These are phyloP conservation scores for Myripristis jacobus DNA, from an alignment of 2,797 vertebrate species.

Conservation along the genomic window DNA sequence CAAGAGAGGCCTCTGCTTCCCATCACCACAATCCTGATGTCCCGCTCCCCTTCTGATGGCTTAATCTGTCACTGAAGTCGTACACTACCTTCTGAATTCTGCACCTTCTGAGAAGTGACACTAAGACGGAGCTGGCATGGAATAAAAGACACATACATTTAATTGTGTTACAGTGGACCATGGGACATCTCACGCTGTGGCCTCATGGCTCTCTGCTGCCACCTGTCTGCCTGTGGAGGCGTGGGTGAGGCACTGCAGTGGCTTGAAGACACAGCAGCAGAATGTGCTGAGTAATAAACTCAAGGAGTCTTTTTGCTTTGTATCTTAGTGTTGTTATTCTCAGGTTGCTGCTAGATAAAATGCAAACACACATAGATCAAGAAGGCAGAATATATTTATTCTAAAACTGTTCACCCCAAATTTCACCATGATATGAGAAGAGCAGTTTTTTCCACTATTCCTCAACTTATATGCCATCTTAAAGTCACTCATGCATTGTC, in stretches of 20 bases:
- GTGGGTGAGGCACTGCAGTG: constrained; percentile 7
- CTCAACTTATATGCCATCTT: constrained; percentile 10
- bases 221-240: constrained; percentile 88
- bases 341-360: neutral
- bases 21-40: constrained; percentile 3
- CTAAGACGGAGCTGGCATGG: constrained; percentile 61
- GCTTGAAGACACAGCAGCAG: constrained; percentile 14
- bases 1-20: neutral
- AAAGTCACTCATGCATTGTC: constrained; percentile 12
- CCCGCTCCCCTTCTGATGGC: neutral
- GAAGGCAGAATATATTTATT: neutral
- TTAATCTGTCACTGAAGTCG: constrained; percentile 18
- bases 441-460: constrained; percentile 10
- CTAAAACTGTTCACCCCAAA: constrained; percentile 14
- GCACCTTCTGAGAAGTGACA: constrained; percentile 60
- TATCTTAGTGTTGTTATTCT: neutral
- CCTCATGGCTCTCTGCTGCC: constrained; percentile 92
- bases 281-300: constrained; percentile 76
- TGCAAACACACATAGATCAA: neutral
- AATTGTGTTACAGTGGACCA: constrained; percentile 66
- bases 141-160: constrained; percentile 72
- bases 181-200: constrained; percentile 36
- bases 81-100: constrained; percentile 49
- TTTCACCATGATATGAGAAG: constrained; percentile 19
- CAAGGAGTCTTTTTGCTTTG: too few species aligned